Evolutionary conservation across 2,888 invertebrate genomes (phyloP), one percentile per base, ranked within the genome.

Genomic region (Harpalus rufipes): DNA sequence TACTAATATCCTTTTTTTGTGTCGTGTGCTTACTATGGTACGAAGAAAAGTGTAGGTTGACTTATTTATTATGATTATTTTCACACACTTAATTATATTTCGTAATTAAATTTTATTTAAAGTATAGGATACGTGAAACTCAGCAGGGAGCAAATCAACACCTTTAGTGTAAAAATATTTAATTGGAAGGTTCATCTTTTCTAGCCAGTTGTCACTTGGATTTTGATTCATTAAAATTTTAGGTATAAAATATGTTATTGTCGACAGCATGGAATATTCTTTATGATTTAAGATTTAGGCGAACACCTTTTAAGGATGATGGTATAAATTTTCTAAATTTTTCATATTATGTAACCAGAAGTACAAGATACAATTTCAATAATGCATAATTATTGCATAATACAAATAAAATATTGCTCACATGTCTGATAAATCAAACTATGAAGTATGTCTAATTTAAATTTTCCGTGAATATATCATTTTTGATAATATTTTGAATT

Each of bases 111-210:
- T 81, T 81, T 65, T 78, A 58, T 78, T 21, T 78, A 59, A 78
- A 58, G 56, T 80, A 80, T 61, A 59, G 16, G 80, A 80, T 41
- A 80, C 12, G 56, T 80, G 61, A 79, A 39, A 12, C 84, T 12
- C 84, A 84, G 84, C 84, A 51, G 84, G 84, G 76, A 63, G 65
- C 65, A 78, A 78, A 76, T 84, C 84, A 84, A 84, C 84, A 84
- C 84, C 84, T 84, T 78, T 32, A 72, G 84, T 84, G 76, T 78
- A 84, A 84, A 82, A 84, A 84, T 84, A 51, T 63, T 63, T 84
- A 84, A 84, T 84, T 84, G 84, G 78, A 41, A 78, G 63, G 61
- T 84, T 39, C 76, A 78, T 65, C 76, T 74, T 41, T 72, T 81
- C n/a, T 59, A 25, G 16, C 41, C 51, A 58, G 81, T 81, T 81